Conservation (phyloP, 2,888 invertebrate species). For the Stenotaenia linearis region DNA sequence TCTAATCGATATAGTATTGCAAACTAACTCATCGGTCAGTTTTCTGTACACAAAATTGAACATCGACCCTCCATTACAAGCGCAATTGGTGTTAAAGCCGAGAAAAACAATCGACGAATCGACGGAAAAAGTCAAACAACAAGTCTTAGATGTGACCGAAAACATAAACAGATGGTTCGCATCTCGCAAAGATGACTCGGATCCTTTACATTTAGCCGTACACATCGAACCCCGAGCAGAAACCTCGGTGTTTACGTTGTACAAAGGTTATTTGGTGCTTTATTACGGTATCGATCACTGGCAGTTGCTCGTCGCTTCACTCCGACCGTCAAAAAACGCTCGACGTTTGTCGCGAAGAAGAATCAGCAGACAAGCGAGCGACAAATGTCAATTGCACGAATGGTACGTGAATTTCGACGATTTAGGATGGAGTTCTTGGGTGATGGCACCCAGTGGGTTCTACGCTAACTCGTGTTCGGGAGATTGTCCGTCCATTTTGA, state of each 20-base stretch:
- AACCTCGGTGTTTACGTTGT: too few relatives aligned
- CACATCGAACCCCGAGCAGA: not conserved
- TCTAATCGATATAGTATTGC: not conserved
- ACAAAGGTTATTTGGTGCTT: not conserved
- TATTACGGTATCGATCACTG: not conserved
- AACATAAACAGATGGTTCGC: not conserved
- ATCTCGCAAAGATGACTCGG: not conserved
- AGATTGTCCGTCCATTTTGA: not conserved
- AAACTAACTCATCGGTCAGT: not conserved
- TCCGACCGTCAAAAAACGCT: not conserved
- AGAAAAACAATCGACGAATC: not conserved
- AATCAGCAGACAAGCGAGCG: not conserved
- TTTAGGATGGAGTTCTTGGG: not conserved
- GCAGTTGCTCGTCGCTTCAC: not conserved
- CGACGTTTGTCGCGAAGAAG: not conserved
- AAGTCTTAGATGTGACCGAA: not conserved
- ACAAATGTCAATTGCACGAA: not conserved
- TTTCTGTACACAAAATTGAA: not conserved
- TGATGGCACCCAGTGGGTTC: not conserved
- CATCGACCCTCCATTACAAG: not conserved
- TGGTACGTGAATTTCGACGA: constrained; percentile 28
- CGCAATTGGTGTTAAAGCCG: not conserved
- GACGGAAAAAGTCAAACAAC: not conserved
- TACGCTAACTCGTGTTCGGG: not conserved
- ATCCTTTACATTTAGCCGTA: not conserved